Conservation (phyloP, 2,797 vertebrate genomes). For the Sphaeramia orbicularis region DNA sequence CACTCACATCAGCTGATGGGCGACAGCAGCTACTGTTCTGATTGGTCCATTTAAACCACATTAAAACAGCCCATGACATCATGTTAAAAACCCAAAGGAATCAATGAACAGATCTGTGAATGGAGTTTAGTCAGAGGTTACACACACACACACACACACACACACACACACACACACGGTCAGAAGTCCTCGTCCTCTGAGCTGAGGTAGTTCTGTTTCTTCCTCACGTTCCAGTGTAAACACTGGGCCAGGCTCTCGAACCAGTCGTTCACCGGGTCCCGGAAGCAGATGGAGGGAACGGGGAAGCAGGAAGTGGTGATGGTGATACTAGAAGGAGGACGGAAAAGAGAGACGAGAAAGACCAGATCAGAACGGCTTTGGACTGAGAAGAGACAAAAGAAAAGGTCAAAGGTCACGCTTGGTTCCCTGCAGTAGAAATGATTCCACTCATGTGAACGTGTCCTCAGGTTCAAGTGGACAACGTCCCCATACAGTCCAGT, state of each 20-base stretch:
- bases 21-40: neutral
- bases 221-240: conserved; percentile 89
- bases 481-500: too few species aligned
- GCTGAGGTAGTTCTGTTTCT: conserved; percentile 89
- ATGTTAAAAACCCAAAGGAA: neutral
- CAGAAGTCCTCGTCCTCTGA: conserved; percentile 87
- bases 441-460: too few species aligned
- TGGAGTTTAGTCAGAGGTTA: conserved; percentile 27
- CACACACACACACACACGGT: neutral
- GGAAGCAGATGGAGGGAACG: conserved; percentile 88
- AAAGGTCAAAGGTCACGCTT: too few species aligned
- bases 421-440: too few species aligned
- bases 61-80: neutral
- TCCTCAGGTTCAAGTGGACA: too few species aligned
- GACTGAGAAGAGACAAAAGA: too few species aligned
- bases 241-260: conserved; percentile 88
- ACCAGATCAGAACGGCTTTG: too few species aligned
- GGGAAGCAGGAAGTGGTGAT: conserved; percentile 89
- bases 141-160: too few species aligned
- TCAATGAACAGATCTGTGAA: conserved; percentile 12
- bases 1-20: too few species aligned
- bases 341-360: too few species aligned
- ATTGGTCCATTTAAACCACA: neutral
- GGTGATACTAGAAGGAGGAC: conserved; percentile 77
- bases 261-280: conserved; percentile 89